phyloP scores from a whole-genome alignment of 2,113 vertebrate species.

The Dendropsophus ebraccatus region DNA sequence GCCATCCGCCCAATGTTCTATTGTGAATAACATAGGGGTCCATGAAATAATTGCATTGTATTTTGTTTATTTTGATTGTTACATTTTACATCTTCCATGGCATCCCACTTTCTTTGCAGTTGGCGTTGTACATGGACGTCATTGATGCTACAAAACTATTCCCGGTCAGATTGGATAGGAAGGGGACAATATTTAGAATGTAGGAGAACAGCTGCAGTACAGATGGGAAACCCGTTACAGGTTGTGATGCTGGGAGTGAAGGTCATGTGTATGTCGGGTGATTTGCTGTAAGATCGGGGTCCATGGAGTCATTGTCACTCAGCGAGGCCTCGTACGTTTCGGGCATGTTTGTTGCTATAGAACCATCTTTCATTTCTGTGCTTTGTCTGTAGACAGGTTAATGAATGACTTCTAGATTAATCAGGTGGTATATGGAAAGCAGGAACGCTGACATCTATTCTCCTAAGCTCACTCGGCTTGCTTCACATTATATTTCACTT shows the following conservation, averaged over 20 bases:
- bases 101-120: not conserved
- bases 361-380: constrained; percentile 22
- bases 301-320: constrained; percentile 22
- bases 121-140: not conserved
- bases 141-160: not conserved
- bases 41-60: too few species aligned
- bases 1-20: too few species aligned
- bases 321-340: not conserved
- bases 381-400: constrained; percentile 17
- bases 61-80: too few species aligned
- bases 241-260: constrained; percentile 27
- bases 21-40: too few species aligned
- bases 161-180: not conserved
- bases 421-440: constrained; percentile 37
- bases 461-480: constrained; percentile 26
- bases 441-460: constrained; percentile 33
- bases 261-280: not conserved
- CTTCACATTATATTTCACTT: constrained; percentile 38
- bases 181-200: not conserved
- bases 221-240: constrained; percentile 2
- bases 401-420: constrained; percentile 34
- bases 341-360: not conserved
- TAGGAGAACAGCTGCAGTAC: constrained; percentile 28
- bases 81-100: too few species aligned
- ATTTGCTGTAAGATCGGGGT: constrained; percentile 8